A percentile compares a stretch with the other conserved stretches of the same genome.
Evolutionary conservation across 2,888 invertebrate species (phyloP).

Genomic region (Cryptocephalus primarius): DNA sequence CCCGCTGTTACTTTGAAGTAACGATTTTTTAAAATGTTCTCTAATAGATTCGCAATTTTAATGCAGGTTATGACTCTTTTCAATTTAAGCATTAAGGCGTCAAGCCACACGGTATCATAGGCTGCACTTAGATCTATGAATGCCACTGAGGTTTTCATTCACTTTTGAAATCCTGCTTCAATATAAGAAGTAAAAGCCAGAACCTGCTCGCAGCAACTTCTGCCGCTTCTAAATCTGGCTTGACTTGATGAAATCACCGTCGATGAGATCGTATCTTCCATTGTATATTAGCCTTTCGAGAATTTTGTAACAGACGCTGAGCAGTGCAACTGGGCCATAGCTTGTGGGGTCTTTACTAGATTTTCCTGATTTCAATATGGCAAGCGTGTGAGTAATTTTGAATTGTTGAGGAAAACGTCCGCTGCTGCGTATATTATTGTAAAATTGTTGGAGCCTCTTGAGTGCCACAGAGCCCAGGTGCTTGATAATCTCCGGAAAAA

Average conservation of each 20-base stretch:
- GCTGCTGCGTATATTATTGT: not conserved
- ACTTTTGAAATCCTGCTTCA: not conserved
- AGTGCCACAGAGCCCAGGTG: not conserved
- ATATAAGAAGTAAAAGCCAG: not conserved
- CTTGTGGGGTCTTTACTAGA: not conserved
- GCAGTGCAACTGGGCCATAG: not conserved
- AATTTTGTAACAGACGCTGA: not conserved
- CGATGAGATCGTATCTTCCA: not conserved
- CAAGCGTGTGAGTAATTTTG: not conserved
- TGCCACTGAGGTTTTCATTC: not conserved
- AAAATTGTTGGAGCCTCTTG: not conserved
- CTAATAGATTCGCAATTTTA: not conserved
- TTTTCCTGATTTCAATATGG: not conserved
- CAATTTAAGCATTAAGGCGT: not conserved
- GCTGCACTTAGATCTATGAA: not conserved
- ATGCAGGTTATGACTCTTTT: not conserved
- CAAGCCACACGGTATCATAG: not conserved
- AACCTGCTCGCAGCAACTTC: too few species aligned
- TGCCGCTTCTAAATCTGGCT: too few species aligned
- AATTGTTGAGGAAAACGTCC: not conserved
- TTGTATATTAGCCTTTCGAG: not conserved
- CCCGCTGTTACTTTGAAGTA: too few species aligned
- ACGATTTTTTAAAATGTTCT: not conserved
- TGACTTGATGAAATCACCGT: too few species aligned
- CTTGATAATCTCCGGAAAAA: not conserved